These are phyloP conservation scores for Troilus luridus DNA, from an alignment of 2,888 invertebrate genomes.

Conservation along the genomic window DNA sequence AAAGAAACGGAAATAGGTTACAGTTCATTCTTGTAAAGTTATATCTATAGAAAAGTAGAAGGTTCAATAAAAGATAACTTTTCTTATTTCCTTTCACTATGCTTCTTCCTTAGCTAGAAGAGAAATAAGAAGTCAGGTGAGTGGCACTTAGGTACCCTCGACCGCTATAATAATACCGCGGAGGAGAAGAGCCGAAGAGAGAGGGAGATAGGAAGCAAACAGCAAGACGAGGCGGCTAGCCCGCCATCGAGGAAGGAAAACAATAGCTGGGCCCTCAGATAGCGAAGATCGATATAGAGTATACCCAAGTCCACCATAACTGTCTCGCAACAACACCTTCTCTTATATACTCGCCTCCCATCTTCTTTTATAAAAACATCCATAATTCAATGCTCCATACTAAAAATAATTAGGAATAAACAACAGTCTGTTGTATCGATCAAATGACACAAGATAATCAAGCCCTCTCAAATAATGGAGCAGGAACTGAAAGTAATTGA, in stretches of 20 bases:
- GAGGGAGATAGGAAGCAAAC: neutral
- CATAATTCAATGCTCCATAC: too few relatives aligned
- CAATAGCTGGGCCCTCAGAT: conserved; percentile 35
- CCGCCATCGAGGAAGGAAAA: conserved; percentile 18
- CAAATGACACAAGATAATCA: too few relatives aligned
- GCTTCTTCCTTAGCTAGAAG: neutral
- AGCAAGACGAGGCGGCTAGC: neutral
- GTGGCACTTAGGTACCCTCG: neutral
- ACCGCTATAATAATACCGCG: neutral
- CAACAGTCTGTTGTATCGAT: too few relatives aligned
- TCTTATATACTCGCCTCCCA: too few relatives aligned
- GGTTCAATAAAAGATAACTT: neutral
- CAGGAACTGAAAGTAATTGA: too few relatives aligned
- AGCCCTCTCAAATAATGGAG: too few relatives aligned
- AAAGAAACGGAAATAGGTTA: too few relatives aligned
- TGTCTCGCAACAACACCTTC: neutral
- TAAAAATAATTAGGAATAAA: too few relatives aligned
- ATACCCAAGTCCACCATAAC: neutral
- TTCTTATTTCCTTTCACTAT: neutral
- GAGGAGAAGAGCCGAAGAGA: neutral
- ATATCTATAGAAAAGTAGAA: too few relatives aligned
- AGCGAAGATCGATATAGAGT: conserved; percentile 8
- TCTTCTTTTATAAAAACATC: too few relatives aligned
- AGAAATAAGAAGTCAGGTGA: neutral
- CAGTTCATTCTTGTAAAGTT: too few relatives aligned